A percentile compares a stretch with the other conserved stretches of the same genome.
Evolutionary conservation across 2,113 vertebrate species (phyloP).

Genomic region (Takifugu bimaculatus): DNA sequence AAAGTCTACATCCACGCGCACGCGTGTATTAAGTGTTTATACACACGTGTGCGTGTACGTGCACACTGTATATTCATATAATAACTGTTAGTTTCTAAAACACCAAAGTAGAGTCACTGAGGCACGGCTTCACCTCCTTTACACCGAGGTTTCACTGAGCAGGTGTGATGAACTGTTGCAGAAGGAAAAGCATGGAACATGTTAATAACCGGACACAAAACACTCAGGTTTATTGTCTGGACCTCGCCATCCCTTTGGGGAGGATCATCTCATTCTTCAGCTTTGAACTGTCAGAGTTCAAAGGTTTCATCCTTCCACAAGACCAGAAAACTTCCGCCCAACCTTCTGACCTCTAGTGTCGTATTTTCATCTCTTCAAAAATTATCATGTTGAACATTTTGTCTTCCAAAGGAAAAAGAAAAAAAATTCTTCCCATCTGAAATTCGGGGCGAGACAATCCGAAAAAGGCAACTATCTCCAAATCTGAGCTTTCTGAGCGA

Average conservation of each 20-base stretch:
- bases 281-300: too few species aligned
- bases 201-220: constrained; percentile 9
- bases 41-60: constrained; percentile 9
- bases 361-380: not conserved
- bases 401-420: not conserved
- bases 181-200: not conserved
- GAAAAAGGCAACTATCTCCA: constrained; percentile 37
- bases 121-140: constrained; percentile 57
- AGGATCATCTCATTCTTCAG: not conserved
- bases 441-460: constrained; percentile 5
- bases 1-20: constrained; percentile 53
- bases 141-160: constrained; percentile 49
- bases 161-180: not conserved
- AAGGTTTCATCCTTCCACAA: not conserved
- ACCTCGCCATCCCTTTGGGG: not conserved
- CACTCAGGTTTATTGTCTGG: constrained; percentile 5
- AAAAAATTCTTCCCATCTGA: not conserved
- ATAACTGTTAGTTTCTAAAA: constrained; percentile 57
- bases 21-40: not conserved
- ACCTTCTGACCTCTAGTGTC: not conserved
- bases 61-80: constrained; percentile 34
- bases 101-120: constrained; percentile 55
- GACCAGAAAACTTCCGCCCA: not conserved
- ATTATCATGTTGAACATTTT: not conserved
- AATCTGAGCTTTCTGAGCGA: constrained; percentile 33